Evolutionary conservation across 92 coral and sea anemone genomes (phyloP).

Genomic region (Zoanthus gigantus): DNA sequence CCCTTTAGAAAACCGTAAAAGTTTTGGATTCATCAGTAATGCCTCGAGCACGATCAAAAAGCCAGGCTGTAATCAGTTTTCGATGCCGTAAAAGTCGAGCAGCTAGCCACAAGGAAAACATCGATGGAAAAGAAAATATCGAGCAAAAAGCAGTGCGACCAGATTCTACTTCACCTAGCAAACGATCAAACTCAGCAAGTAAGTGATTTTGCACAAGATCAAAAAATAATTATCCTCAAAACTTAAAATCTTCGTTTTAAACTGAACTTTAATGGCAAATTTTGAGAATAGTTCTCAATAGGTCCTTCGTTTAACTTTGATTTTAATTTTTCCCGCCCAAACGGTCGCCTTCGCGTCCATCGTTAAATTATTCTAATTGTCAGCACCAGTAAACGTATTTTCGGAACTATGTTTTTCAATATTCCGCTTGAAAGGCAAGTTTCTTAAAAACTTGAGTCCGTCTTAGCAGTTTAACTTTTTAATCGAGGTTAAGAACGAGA

Average conservation of each 20-base stretch:
- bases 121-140: constrained; percentile 28
- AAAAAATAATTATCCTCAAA: not conserved
- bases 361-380: not conserved
- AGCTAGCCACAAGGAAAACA: constrained; percentile 52
- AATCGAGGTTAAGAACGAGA: no score
- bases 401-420: not conserved
- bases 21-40: constrained; percentile 33
- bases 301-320: no score
- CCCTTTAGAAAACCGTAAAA: not conserved
- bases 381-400: not conserved
- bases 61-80: constrained; percentile 83
- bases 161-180: constrained; percentile 70
- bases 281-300: not conserved
- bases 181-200: constrained; percentile 77
- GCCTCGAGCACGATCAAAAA: constrained; percentile 77
- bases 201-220: constrained; percentile 17
- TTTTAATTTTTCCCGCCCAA: constrained; percentile 44
- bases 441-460: no score
- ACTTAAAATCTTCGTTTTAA: not conserved
- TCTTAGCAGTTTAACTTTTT: no score
- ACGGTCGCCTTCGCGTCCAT: constrained; percentile 21
- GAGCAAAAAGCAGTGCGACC: not conserved
- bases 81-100: constrained; percentile 84
- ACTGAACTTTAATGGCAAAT: not conserved
- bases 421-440: not conserved